phyloP scores from a whole-genome alignment of 2,113 vertebrate genomes.

The Cervus canadensis region DNA sequence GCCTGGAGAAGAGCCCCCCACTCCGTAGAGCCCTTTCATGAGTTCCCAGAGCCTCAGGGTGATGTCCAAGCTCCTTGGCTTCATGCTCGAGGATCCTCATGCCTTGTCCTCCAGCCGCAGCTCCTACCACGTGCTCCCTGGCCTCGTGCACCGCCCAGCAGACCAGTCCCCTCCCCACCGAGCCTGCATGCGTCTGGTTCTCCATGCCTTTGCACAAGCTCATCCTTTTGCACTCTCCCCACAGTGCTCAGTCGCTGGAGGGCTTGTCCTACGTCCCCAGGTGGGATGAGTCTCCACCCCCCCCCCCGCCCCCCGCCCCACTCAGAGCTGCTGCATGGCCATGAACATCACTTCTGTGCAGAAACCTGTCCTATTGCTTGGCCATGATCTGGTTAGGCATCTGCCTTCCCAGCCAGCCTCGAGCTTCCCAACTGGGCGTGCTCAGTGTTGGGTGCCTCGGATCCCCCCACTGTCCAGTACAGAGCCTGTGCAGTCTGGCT shows the following conservation, averaged over 20 bases:
- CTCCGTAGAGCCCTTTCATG: not conserved
- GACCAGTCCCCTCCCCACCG: not conserved
- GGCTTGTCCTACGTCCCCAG: not conserved
- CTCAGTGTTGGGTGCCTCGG: rapidly evolving
- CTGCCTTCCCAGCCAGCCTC: not conserved
- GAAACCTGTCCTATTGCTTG: not conserved
- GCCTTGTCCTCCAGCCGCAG: not conserved
- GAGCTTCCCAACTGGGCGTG: rapidly evolving
- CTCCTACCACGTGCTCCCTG: rapidly evolving
- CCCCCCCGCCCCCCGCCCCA: too few species aligned
- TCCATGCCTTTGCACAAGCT: not conserved
- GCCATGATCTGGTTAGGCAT: not conserved
- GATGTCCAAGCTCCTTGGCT: not conserved
- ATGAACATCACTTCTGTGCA: not conserved
- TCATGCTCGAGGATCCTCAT: not conserved
- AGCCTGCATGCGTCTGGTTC: rapidly evolving
- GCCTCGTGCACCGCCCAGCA: too few species aligned
- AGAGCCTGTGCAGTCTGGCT: too few species aligned
- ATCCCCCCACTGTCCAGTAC: rapidly evolving
- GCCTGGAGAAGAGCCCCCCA: not conserved
- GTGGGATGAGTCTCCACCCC: too few species aligned
- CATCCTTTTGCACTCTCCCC: too few species aligned
- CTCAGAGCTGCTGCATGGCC: not conserved
- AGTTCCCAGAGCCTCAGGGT: not conserved
- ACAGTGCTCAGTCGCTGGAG: rapidly evolving